Conservation (phyloP, 2,888 invertebrate genomes). For the Cetonia aurata region DNA sequence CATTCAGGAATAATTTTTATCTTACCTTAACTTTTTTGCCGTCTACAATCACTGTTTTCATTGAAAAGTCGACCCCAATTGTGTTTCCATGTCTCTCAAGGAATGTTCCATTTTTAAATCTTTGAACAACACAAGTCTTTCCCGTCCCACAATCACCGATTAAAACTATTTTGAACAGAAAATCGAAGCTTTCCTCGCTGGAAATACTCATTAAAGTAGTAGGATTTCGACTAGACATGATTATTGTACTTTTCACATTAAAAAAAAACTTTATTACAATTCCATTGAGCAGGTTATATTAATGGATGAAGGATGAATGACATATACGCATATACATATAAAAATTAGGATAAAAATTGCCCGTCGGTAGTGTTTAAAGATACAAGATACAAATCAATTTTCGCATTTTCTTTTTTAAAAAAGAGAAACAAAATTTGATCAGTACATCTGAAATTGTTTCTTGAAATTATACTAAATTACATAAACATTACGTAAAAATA, state of each 20-base stretch:
- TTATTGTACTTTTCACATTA: constrained; percentile 17
- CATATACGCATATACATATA: no score
- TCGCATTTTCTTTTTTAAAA: no score
- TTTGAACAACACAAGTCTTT: constrained; percentile 95
- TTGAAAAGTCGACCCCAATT: constrained; percentile 98
- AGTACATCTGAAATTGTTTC: no score
- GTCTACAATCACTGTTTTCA: constrained; percentile 95
- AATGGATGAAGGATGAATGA: constrained; percentile 22
- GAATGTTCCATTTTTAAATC: constrained; percentile 95
- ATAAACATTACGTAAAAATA: no score
- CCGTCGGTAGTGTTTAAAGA: neutral
- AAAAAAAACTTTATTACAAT: constrained; percentile 7
- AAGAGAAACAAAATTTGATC: no score
- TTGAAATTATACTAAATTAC: no score
- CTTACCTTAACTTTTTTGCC: constrained; percentile 94
- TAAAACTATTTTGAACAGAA: constrained; percentile 93
- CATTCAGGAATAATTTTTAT: neutral
- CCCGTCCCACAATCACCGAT: constrained; percentile 93
- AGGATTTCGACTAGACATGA: constrained; percentile 81
- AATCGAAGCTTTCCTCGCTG: constrained; percentile 88
- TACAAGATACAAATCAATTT: neutral
- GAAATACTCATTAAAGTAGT: constrained; percentile 81
- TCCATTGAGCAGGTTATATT: constrained; percentile 38
- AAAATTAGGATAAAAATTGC: constrained; percentile 1
- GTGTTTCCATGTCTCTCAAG: constrained; percentile 96